These are phyloP conservation scores for Plusia festucae DNA, from an alignment of 2,888 invertebrate species.

Conservation along the genomic window DNA sequence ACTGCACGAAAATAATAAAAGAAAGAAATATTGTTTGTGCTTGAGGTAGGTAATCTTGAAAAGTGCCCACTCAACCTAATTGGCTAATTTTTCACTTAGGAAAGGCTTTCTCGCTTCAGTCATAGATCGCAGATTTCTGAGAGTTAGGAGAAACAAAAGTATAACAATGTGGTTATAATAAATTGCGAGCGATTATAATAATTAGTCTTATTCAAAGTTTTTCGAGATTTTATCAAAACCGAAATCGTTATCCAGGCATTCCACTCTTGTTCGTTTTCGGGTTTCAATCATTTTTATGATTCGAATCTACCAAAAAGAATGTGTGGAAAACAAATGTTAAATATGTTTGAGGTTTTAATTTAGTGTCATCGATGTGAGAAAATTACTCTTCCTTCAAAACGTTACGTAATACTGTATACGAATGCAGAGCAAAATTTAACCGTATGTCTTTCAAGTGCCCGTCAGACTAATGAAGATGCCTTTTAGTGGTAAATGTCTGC, in stretches of 20 bases:
- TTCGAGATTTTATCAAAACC: background rate
- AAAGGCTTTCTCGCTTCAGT: conserved; percentile 30
- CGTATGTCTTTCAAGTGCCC: background rate
- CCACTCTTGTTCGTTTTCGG: background rate
- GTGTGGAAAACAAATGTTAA: too few relatives aligned
- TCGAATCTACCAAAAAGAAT: background rate
- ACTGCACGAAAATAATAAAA: conserved; percentile 44
- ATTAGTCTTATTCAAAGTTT: conserved; percentile 11
- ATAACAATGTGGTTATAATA: conserved; percentile 10
- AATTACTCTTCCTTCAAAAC: background rate
- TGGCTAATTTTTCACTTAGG: conserved; percentile 45
- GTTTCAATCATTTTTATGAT: background rate
- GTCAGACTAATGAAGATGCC: conserved; percentile 2
- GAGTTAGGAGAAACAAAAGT: conserved; percentile 23
- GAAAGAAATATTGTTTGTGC: conserved; percentile 52
- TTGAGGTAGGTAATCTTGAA: conserved; percentile 50
- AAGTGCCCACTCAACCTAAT: conserved; percentile 49
- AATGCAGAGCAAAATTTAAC: background rate
- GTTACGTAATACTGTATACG: background rate
- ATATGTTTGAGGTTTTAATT: background rate
- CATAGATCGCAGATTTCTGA: conserved; percentile 22
- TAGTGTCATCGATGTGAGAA: too few relatives aligned
- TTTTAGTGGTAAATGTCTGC: background rate
- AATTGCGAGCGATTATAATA: conserved; percentile 18
- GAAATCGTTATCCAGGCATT: background rate